phyloP scores from a whole-genome alignment of 2,888 invertebrate genomes.

The Linnaemya vulpina region DNA sequence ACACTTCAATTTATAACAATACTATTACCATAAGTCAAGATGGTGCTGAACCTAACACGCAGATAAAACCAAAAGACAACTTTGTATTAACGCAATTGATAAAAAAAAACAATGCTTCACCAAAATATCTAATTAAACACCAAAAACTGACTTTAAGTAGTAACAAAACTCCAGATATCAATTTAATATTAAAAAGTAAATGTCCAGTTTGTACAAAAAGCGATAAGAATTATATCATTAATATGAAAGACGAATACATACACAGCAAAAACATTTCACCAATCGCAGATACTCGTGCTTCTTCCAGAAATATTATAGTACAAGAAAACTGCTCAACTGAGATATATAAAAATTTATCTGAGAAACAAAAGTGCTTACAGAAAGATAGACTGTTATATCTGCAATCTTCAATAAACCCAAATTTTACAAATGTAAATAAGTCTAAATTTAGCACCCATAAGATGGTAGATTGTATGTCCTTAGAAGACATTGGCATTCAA shows the following conservation, averaged over 20 bases:
- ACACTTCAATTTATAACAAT: conserved; percentile 9
- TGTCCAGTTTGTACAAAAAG: not conserved
- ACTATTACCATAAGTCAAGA: not conserved
- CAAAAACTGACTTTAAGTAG: too few species aligned
- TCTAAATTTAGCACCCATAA: conserved; percentile 1
- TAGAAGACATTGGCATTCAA: conserved; percentile 54
- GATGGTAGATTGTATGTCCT: conserved; percentile 24
- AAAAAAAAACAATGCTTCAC: not conserved
- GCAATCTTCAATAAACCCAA: not conserved
- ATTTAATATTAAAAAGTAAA: not conserved
- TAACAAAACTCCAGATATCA: conserved; percentile 1
- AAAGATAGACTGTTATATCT: not conserved
- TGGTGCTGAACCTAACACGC: not conserved
- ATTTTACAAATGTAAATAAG: conserved; percentile 2
- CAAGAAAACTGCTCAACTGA: conserved; percentile 1
- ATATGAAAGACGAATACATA: not conserved
- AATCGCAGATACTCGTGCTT: not conserved
- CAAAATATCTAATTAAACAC: not conserved
- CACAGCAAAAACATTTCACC: not conserved
- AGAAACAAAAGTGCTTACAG: not conserved
- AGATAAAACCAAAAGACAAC: not conserved
- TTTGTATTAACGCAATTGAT: not conserved
- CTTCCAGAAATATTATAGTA: not conserved
- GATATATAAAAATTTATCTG: not conserved
- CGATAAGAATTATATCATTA: not conserved